Evolutionary conservation across 2,113 vertebrate genomes (phyloP), one percentile per base, ranked within the genome.

Genomic region (Cephalopholis sonnerati): DNA sequence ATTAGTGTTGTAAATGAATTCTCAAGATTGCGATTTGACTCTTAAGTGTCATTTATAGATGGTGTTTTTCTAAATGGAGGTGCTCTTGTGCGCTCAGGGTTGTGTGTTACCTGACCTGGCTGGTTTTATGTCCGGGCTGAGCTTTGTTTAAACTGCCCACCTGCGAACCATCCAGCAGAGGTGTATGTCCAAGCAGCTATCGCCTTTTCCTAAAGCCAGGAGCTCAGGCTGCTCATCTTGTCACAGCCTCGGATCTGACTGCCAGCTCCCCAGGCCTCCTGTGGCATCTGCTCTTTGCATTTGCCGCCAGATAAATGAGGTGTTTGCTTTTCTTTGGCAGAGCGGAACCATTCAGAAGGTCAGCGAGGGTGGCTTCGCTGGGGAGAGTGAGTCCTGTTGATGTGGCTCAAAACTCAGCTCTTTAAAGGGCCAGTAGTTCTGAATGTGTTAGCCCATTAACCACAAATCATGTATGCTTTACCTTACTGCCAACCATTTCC

Each of bases 311-410:
- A 89, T 94, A 93, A 93, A 94, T 87, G 86, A 93, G 90, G 83
- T 91, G 90, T 94, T 93, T 93, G 89, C 90, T 91, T 91, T 93
- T 87, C 83, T 91, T 92, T 90, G 93, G 88, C 84, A 72, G 87
- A 77, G 76, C 67, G n/a, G 72, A 65, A 62, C 87, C 82, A 86
- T 90, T 89, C 78, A 82, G 88, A 93, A 95, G 94, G 93, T 93
- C 91, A 91, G 8, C 24, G 27, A 75, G 79, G 83, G 74, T 71
- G 70, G 74, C 72, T 71, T 77, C 79, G 32, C 66, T 15, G 51
- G 92, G 81, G 70, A 82, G 63, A 83, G 63, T 11, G 71, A 70
- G 81, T 84, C 76, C 73, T 64, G 76, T 54, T 59, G 65, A 77
- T 73, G 41, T 5, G 10, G 51, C 73, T 84, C 65, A 73, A 58